These are phyloP conservation scores for Cosmorhoe ocellata DNA, from an alignment of 2,888 invertebrate genomes.

Conservation along the genomic window DNA sequence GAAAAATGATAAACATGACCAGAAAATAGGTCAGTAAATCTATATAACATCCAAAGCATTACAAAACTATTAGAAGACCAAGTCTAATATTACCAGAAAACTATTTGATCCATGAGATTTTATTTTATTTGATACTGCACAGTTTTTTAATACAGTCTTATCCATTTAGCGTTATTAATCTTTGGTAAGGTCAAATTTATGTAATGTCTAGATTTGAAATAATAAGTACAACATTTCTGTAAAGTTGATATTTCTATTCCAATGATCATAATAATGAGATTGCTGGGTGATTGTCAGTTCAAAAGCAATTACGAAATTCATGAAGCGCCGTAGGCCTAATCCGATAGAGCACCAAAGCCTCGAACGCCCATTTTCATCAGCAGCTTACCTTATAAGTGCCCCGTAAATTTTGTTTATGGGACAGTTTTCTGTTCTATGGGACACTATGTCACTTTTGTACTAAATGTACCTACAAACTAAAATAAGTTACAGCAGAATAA, in stretches of 20 bases:
- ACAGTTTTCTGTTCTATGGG: conserved; percentile 17
- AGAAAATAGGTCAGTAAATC: too few relatives aligned
- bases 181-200: conserved; percentile 47
- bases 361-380: conserved; percentile 14
- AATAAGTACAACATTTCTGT: conserved; percentile 8
- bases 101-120: too few relatives aligned
- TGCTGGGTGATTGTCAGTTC: conserved; percentile 1
- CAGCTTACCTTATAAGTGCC: conserved; percentile 16
- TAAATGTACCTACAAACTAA: background rate
- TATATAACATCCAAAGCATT: too few relatives aligned
- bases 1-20: too few relatives aligned
- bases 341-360: conserved; percentile 4
- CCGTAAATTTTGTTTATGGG: conserved; percentile 22
- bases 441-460: conserved; percentile 12
- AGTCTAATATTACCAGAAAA: too few relatives aligned
- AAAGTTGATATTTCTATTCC: conserved; percentile 15
- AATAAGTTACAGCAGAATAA: too few relatives aligned
- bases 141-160: too few relatives aligned
- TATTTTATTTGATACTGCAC: too few relatives aligned
- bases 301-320: conserved; percentile 19
- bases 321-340: conserved; percentile 4
- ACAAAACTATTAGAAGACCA: too few relatives aligned
- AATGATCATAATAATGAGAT: conserved; percentile 10
- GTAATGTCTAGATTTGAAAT: conserved; percentile 35
- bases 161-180: too few relatives aligned